These are phyloP conservation scores for Enteromius argenteus DNA, from an alignment of 2,797 vertebrate species.

Conservation along the genomic window DNA sequence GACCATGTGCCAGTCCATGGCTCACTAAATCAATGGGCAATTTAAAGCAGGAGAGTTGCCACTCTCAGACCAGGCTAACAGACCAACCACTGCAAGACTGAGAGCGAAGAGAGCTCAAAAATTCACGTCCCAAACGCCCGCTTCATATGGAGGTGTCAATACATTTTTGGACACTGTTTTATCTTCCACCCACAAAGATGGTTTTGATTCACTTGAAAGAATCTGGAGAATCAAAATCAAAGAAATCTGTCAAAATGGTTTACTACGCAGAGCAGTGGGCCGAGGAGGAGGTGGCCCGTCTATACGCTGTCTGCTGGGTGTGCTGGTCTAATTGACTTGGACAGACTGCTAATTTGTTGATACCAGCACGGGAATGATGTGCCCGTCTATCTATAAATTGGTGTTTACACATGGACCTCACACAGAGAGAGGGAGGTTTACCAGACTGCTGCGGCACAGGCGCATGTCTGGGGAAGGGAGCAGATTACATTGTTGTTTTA, in stretches of 20 bases:
- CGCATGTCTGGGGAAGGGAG: slow-evolving; percentile 78
- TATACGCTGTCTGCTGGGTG: slow-evolving; percentile 69
- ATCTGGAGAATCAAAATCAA: slow-evolving; percentile 26
- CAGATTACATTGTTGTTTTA: slow-evolving; percentile 87
- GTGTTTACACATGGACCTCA: slow-evolving; percentile 96
- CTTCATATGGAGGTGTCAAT: slow-evolving; percentile 11
- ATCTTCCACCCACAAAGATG: slow-evolving; percentile 26
- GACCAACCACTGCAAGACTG: slow-evolving; percentile 28
- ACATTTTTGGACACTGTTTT: not conserved
- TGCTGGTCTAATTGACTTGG: slow-evolving; percentile 87
- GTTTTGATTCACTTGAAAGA: slow-evolving; percentile 13
- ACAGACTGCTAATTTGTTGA: slow-evolving; percentile 92
- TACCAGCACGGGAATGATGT: slow-evolving; percentile 89
- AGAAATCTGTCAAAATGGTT: slow-evolving; percentile 23
- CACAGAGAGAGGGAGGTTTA: slow-evolving; percentile 90
- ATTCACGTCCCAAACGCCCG: not conserved
- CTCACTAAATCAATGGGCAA: slow-evolving; percentile 81
- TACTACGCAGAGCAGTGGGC: slow-evolving; percentile 12
- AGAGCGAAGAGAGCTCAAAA: slow-evolving; percentile 30
- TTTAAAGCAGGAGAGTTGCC: slow-evolving; percentile 78
- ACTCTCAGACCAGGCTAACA: slow-evolving; percentile 44
- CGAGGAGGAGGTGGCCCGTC: slow-evolving; percentile 24
- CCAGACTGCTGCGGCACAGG: slow-evolving; percentile 78
- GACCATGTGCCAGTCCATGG: slow-evolving; percentile 79
- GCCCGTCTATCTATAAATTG: slow-evolving; percentile 92